Percentiles rank a stretch among this genome's conserved stretches.
Evolutionary conservation across 1,140 invertebrate genomes (phyloP).

Genomic region (Mizuhopecten yessoensis): DNA sequence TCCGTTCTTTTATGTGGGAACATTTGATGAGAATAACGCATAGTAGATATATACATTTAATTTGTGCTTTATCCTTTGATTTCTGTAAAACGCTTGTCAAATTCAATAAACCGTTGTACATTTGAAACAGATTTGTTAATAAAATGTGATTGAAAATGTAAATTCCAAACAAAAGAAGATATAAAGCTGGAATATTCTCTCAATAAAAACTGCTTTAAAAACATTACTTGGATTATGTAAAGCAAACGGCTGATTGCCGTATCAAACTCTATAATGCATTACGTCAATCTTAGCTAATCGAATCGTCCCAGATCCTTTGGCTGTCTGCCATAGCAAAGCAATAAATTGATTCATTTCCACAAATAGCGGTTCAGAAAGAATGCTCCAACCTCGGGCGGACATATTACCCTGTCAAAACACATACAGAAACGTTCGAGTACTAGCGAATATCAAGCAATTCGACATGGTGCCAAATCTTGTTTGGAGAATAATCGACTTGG

Average conservation of each 20-base stretch:
- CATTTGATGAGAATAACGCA: background rate
- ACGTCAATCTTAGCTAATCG: background rate
- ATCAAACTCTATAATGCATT: background rate
- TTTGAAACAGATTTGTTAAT: background rate
- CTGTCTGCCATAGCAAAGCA: background rate
- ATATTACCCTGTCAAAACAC: background rate
- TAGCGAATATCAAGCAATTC: background rate
- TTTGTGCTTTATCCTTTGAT: background rate
- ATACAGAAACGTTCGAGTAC: no score
- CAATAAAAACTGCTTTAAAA: background rate
- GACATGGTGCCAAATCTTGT: background rate
- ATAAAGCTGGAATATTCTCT: background rate
- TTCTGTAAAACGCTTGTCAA: background rate
- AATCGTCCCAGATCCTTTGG: background rate
- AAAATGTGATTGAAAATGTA: slow-evolving; percentile 4
- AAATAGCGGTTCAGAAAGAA: background rate
- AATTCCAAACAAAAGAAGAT: background rate
- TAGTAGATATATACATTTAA: background rate
- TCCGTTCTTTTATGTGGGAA: background rate
- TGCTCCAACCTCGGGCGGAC: background rate
- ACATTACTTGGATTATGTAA: background rate
- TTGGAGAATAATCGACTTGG: background rate
- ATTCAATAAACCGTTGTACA: background rate
- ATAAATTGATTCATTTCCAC: background rate
- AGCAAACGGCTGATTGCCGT: background rate